phyloP scores from a whole-genome alignment of 2,113 vertebrate genomes.

The Noctilio leporinus region DNA sequence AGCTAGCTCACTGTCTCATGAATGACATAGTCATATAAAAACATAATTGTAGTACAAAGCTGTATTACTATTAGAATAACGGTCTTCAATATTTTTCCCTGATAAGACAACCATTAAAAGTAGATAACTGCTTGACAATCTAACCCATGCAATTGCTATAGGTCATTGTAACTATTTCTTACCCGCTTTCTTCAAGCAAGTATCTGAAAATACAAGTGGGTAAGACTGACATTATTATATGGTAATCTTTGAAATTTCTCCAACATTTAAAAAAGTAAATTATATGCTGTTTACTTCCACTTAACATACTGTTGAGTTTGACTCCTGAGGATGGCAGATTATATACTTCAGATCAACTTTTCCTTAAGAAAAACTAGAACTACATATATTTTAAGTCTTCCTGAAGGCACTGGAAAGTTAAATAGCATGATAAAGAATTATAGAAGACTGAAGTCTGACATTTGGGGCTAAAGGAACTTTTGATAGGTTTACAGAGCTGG shows the following conservation, averaged over 20 bases:
- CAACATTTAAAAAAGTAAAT: neutral
- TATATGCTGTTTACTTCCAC: neutral
- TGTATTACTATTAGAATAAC: neutral
- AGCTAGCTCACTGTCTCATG: neutral
- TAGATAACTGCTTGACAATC: neutral
- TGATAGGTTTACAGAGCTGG: neutral
- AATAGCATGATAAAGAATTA: neutral
- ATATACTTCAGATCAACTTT: neutral
- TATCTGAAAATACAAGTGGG: slow-evolving; percentile 4
- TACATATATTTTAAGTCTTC: neutral
- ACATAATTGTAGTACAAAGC: neutral
- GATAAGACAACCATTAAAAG: neutral
- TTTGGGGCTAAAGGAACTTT: neutral
- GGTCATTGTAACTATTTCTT: neutral
- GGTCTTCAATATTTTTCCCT: neutral
- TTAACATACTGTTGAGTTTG: neutral
- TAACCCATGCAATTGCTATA: neutral
- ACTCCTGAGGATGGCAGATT: neutral
- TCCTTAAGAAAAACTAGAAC: neutral
- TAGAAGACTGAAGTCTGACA: neutral
- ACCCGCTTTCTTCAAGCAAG: neutral
- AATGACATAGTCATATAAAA: neutral
- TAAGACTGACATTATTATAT: neutral
- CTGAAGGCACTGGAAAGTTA: neutral
- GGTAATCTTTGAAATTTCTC: neutral